Evolutionary conservation across 2,113 vertebrate genomes (phyloP).

Genomic region (Syrmaticus mikado): DNA sequence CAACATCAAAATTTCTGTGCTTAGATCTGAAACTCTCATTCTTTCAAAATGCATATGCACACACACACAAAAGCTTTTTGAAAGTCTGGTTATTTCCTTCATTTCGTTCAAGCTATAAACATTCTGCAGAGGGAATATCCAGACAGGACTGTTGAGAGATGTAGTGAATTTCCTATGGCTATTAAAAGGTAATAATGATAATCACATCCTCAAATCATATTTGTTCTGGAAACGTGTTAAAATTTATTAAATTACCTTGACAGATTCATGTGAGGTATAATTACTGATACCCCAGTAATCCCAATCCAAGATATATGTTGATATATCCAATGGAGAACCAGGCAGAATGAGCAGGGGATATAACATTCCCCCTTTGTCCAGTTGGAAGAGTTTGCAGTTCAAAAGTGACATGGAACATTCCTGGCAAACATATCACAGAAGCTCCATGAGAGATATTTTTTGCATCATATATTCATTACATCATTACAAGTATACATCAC

Average conservation of each 20-base stretch:
- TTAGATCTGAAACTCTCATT: background rate
- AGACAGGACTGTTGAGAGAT: background rate
- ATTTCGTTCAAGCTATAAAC: background rate
- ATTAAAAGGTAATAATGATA: background rate
- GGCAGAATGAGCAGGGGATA: background rate
- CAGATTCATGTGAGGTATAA: background rate
- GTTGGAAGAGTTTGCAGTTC: background rate
- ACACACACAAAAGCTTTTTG: background rate
- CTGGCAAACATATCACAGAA: background rate
- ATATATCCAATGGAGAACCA: background rate
- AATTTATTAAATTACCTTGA: background rate
- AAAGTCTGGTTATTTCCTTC: background rate
- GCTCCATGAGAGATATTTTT: background rate
- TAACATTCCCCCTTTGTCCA: background rate
- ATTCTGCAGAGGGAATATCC: background rate
- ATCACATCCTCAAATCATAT: background rate
- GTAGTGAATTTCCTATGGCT: background rate
- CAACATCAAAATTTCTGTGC: background rate
- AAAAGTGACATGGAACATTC: background rate
- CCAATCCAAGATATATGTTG: background rate
- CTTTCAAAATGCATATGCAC: background rate
- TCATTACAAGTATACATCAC: background rate
- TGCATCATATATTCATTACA: constrained; percentile 24
- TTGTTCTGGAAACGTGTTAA: background rate
- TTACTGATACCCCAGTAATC: background rate